A percentile compares a stretch with the other conserved stretches of the same genome.
Evolutionary conservation across 2,888 invertebrate species (phyloP).

Genomic region (Troides oblongomaculatus): DNA sequence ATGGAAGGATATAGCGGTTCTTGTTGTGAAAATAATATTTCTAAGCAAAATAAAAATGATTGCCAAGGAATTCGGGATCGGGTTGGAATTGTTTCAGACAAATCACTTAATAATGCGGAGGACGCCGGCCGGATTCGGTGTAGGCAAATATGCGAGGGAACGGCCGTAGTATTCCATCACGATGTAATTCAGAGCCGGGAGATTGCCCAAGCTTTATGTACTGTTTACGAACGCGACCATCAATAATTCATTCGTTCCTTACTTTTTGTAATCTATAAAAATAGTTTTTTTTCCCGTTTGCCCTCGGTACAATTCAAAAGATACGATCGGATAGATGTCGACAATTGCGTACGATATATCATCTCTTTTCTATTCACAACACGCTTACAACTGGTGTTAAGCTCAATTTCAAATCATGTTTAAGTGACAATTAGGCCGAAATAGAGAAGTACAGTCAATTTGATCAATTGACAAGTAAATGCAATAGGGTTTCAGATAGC

Average conservation of each 20-base stretch:
- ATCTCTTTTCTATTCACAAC: no score
- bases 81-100: slow-evolving; percentile 58
- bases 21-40: slow-evolving; percentile 39
- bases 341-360: background rate
- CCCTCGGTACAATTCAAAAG: background rate
- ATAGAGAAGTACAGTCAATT: no score
- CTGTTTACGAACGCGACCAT: slow-evolving; percentile 15
- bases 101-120: slow-evolving; percentile 68
- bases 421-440: no score
- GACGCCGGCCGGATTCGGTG: slow-evolving; percentile 39
- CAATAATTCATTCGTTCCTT: slow-evolving; percentile 11
- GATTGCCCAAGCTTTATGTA: slow-evolving; percentile 12
- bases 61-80: slow-evolving; percentile 44
- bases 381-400: no score
- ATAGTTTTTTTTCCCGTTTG: background rate
- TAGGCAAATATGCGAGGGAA: slow-evolving; percentile 55
- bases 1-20: background rate
- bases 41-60: slow-evolving; percentile 32
- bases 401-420: no score
- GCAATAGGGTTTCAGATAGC: no score
- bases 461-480: no score
- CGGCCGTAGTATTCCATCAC: slow-evolving; percentile 62
- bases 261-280: slow-evolving; percentile 14
- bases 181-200: slow-evolving; percentile 57
- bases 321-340: background rate